Conservation (phyloP, 2,888 invertebrate species). For the Cylloceria caligata region DNA sequence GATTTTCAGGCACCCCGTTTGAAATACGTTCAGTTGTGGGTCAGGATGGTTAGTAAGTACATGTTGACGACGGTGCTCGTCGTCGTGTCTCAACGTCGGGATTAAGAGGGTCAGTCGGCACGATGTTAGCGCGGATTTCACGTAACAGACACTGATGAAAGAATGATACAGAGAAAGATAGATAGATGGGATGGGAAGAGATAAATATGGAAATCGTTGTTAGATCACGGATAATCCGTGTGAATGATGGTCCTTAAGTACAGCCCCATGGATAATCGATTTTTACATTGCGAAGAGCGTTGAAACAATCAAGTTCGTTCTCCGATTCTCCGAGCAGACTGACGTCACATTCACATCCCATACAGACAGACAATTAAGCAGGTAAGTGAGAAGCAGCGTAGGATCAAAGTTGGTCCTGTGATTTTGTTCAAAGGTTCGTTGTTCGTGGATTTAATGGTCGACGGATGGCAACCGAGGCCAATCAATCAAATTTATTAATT, state of each 20-base stretch:
- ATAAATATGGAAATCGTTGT: not conserved
- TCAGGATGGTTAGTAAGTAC: slow-evolving; percentile 38
- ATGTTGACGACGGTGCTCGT: slow-evolving; percentile 1
- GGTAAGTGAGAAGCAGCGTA: slow-evolving; percentile 18
- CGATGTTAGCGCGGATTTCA: slow-evolving; percentile 19
- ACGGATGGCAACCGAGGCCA: slow-evolving; percentile 17
- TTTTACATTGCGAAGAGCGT: slow-evolving; percentile 23
- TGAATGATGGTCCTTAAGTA: slow-evolving; percentile 55
- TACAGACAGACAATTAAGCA: slow-evolving; percentile 69
- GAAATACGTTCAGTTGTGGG: slow-evolving; percentile 49
- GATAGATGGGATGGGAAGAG: not conserved
- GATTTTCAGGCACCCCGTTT: slow-evolving; percentile 37
- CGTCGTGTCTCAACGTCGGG: slow-evolving; percentile 22
- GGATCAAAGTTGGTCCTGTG: slow-evolving; percentile 26
- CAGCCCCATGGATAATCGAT: slow-evolving; percentile 46
- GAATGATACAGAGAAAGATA: not conserved
- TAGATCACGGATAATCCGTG: slow-evolving; percentile 30
- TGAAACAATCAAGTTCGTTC: not conserved
- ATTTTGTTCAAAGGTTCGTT: slow-evolving; percentile 34
- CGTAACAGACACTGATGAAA: slow-evolving; percentile 32
- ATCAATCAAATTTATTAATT: slow-evolving; percentile 2
- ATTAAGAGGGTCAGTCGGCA: not conserved
- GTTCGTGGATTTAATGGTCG: slow-evolving; percentile 11
- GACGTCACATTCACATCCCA: slow-evolving; percentile 71
- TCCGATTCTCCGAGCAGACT: slow-evolving; percentile 21